Evolutionary conservation across 2,888 invertebrate species (phyloP).

Genomic region (Melieria picta): DNA sequence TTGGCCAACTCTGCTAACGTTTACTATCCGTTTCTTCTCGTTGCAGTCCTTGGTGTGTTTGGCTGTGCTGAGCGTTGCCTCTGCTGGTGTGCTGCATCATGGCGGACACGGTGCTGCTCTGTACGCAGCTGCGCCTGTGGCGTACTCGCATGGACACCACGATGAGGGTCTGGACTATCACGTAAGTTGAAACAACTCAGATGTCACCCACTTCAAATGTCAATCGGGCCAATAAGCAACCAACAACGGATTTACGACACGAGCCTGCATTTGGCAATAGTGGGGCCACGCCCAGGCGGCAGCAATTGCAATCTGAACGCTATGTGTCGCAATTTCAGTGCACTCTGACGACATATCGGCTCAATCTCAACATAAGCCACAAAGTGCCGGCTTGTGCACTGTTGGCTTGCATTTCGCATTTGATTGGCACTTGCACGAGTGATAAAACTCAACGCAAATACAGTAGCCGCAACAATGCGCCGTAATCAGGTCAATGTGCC

Average conservation of each 20-base stretch:
- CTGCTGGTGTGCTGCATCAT: slow-evolving; percentile 64
- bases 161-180: slow-evolving; percentile 64
- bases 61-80: slow-evolving; percentile 64
- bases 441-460: no score
- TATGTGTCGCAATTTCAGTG: background rate
- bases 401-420: background rate
- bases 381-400: background rate
- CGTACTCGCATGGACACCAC: slow-evolving; percentile 53
- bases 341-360: background rate
- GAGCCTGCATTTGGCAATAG: no score
- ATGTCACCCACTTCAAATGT: no score
- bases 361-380: background rate
- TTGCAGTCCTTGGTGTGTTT: slow-evolving; percentile 64
- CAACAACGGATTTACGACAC: no score
- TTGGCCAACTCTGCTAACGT: slow-evolving; percentile 9
- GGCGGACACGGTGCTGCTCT: slow-evolving; percentile 53
- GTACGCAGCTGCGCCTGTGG: slow-evolving; percentile 57
- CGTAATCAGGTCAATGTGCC: slow-evolving; percentile 7
- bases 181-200: slow-evolving; percentile 53
- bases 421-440: no score
- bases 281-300: no score
- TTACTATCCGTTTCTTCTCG: slow-evolving; percentile 36
- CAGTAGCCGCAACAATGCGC: no score
- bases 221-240: no score
- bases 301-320: background rate